phyloP scores from a whole-genome alignment of 2,797 vertebrate genomes.

The Pampus argenteus region DNA sequence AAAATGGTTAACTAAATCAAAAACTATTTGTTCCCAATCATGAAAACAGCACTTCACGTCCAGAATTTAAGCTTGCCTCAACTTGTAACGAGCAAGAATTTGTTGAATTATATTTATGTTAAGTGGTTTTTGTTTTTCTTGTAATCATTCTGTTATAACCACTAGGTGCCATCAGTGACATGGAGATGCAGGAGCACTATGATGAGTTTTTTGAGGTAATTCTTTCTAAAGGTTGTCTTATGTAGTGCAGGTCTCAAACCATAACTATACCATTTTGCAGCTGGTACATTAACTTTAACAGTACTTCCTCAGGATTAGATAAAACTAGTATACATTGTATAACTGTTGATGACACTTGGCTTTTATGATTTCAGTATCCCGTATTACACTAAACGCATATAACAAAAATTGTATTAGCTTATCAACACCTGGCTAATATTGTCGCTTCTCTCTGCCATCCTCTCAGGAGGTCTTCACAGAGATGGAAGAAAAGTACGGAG shows the following conservation, averaged over 20 bases:
- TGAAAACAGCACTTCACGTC: background rate
- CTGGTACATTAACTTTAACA: background rate
- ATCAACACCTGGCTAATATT: too few relatives aligned
- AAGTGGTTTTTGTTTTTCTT: background rate
- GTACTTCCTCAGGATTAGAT: background rate
- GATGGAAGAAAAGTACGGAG: constrained; percentile 98
- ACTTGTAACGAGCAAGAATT: background rate
- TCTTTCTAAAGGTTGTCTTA: constrained; percentile 1
- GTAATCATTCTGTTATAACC: constrained; percentile 11
- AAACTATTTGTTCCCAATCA: background rate
- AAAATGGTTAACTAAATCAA: background rate
- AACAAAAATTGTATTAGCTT: too few relatives aligned
- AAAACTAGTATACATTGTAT: background rate
- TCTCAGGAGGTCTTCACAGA: constrained; percentile 95
- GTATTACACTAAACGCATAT: too few relatives aligned
- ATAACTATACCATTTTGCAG: background rate
- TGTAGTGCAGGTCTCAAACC: background rate
- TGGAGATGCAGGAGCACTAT: constrained; percentile 99
- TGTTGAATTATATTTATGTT: background rate
- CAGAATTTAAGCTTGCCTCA: background rate
- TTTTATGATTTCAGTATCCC: background rate
- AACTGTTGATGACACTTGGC: background rate
- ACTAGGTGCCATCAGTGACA: constrained; percentile 96
- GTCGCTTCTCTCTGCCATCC: background rate
- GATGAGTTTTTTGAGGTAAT: constrained; percentile 97